phyloP scores from a whole-genome alignment of 2,113 vertebrate species.

The Tetraodon nigroviridis region DNA sequence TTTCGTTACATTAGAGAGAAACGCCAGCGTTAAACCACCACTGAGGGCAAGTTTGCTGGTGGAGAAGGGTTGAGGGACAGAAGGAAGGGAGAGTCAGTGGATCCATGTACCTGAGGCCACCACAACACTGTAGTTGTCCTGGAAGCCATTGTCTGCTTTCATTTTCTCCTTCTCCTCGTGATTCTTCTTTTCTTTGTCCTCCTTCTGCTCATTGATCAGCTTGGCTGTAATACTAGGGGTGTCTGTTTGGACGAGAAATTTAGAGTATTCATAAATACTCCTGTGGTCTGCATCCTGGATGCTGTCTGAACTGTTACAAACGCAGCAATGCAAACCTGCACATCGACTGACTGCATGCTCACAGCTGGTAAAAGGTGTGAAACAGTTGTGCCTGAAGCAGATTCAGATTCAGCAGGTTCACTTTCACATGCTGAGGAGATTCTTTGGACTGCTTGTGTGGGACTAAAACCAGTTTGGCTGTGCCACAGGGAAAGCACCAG shows the following conservation, averaged over 20 bases:
- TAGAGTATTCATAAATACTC: not conserved
- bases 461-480: too few species aligned
- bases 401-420: too few species aligned
- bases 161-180: slow-evolving; percentile 99
- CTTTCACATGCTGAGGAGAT: too few species aligned
- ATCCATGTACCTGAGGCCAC: slow-evolving; percentile 88
- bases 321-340: too few species aligned
- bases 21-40: too few species aligned
- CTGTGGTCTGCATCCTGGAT: not conserved
- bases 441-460: too few species aligned
- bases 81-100: not conserved
- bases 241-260: slow-evolving; percentile 69
- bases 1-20: too few species aligned
- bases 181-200: slow-evolving; percentile 99
- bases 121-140: slow-evolving; percentile 98
- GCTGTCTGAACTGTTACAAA: not conserved
- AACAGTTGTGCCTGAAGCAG: too few species aligned
- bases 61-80: not conserved
- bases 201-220: slow-evolving; percentile 96
- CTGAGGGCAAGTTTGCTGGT: not conserved
- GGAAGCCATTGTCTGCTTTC: slow-evolving; percentile 96
- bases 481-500: too few species aligned
- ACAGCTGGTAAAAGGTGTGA: too few species aligned
- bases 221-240: slow-evolving; percentile 99
- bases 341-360: too few species aligned